Evolutionary conservation across 2,113 vertebrate genomes (phyloP).

Genomic region (Urocolius indicus): DNA sequence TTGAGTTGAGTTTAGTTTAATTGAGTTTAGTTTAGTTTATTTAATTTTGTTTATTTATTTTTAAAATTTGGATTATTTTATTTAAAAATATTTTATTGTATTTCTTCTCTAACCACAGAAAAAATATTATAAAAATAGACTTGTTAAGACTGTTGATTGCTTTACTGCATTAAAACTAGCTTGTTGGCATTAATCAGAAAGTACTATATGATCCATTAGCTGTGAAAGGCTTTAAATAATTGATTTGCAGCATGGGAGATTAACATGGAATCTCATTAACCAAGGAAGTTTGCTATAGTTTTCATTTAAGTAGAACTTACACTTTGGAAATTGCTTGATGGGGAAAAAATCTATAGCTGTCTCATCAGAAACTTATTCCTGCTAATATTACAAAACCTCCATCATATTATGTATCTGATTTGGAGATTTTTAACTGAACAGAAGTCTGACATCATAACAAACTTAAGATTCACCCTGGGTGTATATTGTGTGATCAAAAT

Average conservation of each 20-base stretch:
- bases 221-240: conserved; percentile 74
- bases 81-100: neutral
- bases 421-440: neutral
- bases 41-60: no score
- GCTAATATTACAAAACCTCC: neutral
- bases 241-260: conserved; percentile 66
- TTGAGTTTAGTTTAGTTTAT: no score
- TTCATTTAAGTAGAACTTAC: conserved; percentile 52
- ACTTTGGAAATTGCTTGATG: conserved; percentile 36
- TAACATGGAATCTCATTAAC: conserved; percentile 69
- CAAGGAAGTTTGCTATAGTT: conserved; percentile 58
- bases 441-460: neutral
- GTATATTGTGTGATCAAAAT: neutral
- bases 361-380: conserved; percentile 2
- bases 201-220: conserved; percentile 70
- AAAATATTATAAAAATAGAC: conserved; percentile 14
- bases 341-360: neutral
- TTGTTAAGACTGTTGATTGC: conserved; percentile 43
- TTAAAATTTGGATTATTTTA: neutral
- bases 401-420: neutral
- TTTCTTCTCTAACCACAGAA: neutral
- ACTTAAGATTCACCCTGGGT: neutral
- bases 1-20: no score
- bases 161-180: conserved; percentile 52
- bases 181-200: conserved; percentile 69